Evolutionary conservation across 2,113 vertebrate genomes (phyloP), one percentile per base, ranked within the genome.

Genomic region (Tringa solitaria): DNA sequence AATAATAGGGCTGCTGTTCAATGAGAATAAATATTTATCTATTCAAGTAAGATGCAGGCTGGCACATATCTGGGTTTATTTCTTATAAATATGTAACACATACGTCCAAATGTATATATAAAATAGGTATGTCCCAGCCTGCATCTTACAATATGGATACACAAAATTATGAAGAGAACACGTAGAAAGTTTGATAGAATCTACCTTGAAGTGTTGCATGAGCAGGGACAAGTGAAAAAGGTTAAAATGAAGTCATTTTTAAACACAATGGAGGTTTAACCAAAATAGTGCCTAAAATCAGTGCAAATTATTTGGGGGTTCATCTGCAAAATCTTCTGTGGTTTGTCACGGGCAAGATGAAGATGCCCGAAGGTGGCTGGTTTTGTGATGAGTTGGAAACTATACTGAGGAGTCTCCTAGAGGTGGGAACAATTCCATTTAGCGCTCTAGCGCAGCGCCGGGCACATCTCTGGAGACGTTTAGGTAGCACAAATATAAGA

Each of bases 401-500:
- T 33, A 17, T 2, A 26, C n/a, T 2, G 33, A 46, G 60, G 13
- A 63, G 32, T n/a, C 54, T 69, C 63, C 11, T 0, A 4, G 59
- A 51, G 22, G 14, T 24, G n/a, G 23, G 32, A 60, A 7, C 16
- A 16, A 28, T 7, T 41, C 48, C 28, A 3, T 14, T 5, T 3
- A 20, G 30, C 1, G 30, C 48, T 61, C 70, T 15, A 24, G 33
- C 1, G 24, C 18, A 11, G 35, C 41, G 33, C 0, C 10, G 37
- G 27, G n/a, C 18, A 2, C 39, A 7, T 10, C 20, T 28, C 15
- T 0, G 12, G 67, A 37, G 41, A 8, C 18, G 13, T 12, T 53
- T 8, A 11, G 0, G 8, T 10, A 50, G 28, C 33, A 19, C 32
- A 43, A 54, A 26, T 0, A 0, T 10, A 21, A n/a, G n/a, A n/a